Percentiles rank a stretch among this genome's conserved stretches.
These are phyloP conservation scores for Erpobdella octoculata DNA, from an alignment of 2,888 invertebrate species.

Conservation along the genomic window DNA sequence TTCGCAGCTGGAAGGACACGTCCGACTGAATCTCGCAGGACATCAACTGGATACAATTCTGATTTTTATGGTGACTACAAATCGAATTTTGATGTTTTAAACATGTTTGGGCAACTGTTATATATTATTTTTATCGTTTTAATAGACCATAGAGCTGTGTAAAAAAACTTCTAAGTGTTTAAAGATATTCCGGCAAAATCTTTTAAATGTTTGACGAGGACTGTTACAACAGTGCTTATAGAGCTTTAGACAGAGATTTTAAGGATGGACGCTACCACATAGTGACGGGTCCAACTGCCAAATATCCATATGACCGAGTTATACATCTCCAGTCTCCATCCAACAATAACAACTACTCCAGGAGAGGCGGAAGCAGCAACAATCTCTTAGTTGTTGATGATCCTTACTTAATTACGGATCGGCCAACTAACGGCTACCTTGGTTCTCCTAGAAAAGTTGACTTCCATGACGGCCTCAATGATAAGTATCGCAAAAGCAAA, in stretches of 20 bases:
- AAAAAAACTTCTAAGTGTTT: too few relatives aligned
- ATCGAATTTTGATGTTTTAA: too few relatives aligned
- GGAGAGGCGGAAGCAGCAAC: not conserved
- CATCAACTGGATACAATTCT: too few relatives aligned
- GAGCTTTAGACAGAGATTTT: not conserved
- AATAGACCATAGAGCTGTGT: too few relatives aligned
- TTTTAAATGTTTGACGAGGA: slow-evolving; percentile 8
- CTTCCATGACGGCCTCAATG: not conserved
- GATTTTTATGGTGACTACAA: too few relatives aligned
- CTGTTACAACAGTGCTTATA: not conserved
- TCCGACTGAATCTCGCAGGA: too few relatives aligned
- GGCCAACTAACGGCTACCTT: not conserved
- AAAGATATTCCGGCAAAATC: too few relatives aligned
- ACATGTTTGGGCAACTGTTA: too few relatives aligned
- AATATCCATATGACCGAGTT: not conserved
- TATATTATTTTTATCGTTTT: too few relatives aligned
- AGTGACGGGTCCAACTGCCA: not conserved
- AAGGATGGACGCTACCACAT: not conserved
- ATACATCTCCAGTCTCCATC: not conserved
- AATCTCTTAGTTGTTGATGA: not conserved
- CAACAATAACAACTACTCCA: not conserved
- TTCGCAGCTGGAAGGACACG: too few relatives aligned
- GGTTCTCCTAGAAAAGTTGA: not conserved
- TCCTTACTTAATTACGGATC: not conserved
- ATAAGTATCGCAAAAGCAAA: not conserved